Base-by-base conservation (phyloP, 2,113 vertebrate genomes). In the Sinocyclocheilus rhinocerous region DNA sequence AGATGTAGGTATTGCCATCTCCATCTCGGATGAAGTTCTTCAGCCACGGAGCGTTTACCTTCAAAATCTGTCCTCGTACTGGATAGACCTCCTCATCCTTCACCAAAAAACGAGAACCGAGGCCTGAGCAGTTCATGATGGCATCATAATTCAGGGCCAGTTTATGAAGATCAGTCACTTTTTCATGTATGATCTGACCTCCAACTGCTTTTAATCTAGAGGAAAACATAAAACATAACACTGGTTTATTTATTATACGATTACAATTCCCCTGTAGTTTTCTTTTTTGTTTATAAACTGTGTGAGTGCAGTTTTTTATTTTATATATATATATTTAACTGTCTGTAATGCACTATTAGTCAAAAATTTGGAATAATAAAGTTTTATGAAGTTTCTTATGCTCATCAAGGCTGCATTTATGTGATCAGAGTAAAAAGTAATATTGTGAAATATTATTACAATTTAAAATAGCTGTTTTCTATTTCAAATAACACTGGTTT, bases 11-110 rank as follows among this genome's bases (percentile, higher is more conserved):
- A 76, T 88, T 91, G 5, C 95, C 96, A 8, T 95, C 95, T 10
- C 91, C 95, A 0, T 96, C 96, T 42, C 96, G 91, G 89, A 98
- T 93, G 87, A 99, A 99, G 86, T 97, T 94, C 83, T 96, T 95
- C 85, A 99, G 86, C 98, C 98, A 99, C 11, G 98, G 97, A 20
- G 97, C 98, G 0, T 95, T 93, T 72, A 96, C 93, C 87, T 94
- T 93, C 24, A 98, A 94, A 4, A 99, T 93, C 89, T 99, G 98
- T 2, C 98, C 98, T 84, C 96, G 95, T 24, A 96, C 48, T 0
- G 98, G 96, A 80, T 94, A 88, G 4, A 98, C 57, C 15, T 88
- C 0, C 11, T 75, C 0, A 63, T 99, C 97, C 13, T 92, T 93
- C 22, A 88, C 91, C 33, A 99, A 91, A 13, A 86, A 61, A 24